Base-by-base conservation (phyloP, 2,888 invertebrate genomes). In the Drosophila koepferae region DNA sequence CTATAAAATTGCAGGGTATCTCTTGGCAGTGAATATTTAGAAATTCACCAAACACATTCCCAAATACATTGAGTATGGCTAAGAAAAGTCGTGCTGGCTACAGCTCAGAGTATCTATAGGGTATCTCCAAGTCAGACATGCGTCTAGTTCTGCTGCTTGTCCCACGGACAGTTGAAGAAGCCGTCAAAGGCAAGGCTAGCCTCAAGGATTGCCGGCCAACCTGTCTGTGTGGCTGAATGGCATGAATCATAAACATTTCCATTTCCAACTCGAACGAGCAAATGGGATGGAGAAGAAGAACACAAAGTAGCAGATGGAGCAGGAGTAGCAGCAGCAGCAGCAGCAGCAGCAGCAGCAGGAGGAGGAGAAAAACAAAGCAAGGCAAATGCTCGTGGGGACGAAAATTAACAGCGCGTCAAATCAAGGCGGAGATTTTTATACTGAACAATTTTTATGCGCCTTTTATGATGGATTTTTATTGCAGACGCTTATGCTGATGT, bases 361-460 rank as follows among this genome's bases (percentile, higher is more conserved):
- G 65, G 63, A 46, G 44, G 61, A 59, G 41, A 46, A 59, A 63
- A 67, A 61, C 46, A 75, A 70, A 66, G 65, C 55, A 67, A 51
- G 38, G 34, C 46, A 53, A 63, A 51, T 62, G 23, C 58, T 59
- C 55, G 59, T 41, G 59, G 66, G 69, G 55, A 73, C 18, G 54
- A 82, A 67, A 85, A 85, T 86, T 85, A 86, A 86, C 87, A 86
- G 76, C 74, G 84, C 87, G 82, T 84, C 85, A 85, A 85, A 85
- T 85, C 87, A 84, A 77, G 84, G 72, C 77, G 68, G 67, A 73
- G 68, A 68, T 77, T 74, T 80, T 51, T 51, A 51, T 51, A 51
- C 51, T 65, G 66, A 71, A 77, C 66, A 77, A 76, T 74, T 84
- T 86, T 84, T 86, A 86, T 86, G 84, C 68, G 63, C n/a, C 63